Evolutionary conservation across 2,888 invertebrate species (phyloP).

Genomic region (Nomada goodeniana): DNA sequence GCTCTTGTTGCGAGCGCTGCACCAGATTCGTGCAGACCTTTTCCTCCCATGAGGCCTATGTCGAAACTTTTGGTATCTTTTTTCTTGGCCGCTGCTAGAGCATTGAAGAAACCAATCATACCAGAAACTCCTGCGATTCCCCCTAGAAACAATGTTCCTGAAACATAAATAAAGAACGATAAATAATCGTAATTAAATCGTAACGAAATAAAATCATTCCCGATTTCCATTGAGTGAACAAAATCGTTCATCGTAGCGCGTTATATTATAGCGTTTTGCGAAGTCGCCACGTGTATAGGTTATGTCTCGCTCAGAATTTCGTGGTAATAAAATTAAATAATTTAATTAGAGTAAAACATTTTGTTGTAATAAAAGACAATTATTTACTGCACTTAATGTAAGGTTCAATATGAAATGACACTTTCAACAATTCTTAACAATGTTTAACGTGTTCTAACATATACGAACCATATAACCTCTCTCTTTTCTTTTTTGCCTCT

Average conservation of each 20-base stretch:
- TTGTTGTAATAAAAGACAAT: neutral
- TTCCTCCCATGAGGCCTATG: slow-evolving; percentile 88
- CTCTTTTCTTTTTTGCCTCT: slow-evolving; percentile 59
- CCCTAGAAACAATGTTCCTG: slow-evolving; percentile 90
- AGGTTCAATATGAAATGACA: neutral
- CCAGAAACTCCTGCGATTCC: slow-evolving; percentile 92
- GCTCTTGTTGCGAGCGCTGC: slow-evolving; percentile 92
- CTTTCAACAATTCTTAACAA: neutral
- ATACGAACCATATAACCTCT: slow-evolving; percentile 73
- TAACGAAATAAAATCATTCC: neutral
- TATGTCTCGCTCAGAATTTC: too few species aligned
- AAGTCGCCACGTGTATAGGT: too few species aligned
- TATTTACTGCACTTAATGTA: neutral
- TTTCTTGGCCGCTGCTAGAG: slow-evolving; percentile 91
- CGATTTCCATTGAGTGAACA: too few species aligned
- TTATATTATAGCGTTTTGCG: too few species aligned
- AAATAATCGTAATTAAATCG: neutral
- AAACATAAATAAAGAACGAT: slow-evolving; percentile 4
- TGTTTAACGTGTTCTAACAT: slow-evolving; percentile 18
- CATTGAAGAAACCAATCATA: slow-evolving; percentile 92
- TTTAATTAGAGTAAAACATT: too few species aligned
- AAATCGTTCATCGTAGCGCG: too few species aligned
- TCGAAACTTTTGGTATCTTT: slow-evolving; percentile 92
- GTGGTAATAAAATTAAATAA: too few species aligned
- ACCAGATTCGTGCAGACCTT: slow-evolving; percentile 91